Evolutionary conservation across 2,888 invertebrate species (phyloP).

Genomic region (Orthosia cruda): DNA sequence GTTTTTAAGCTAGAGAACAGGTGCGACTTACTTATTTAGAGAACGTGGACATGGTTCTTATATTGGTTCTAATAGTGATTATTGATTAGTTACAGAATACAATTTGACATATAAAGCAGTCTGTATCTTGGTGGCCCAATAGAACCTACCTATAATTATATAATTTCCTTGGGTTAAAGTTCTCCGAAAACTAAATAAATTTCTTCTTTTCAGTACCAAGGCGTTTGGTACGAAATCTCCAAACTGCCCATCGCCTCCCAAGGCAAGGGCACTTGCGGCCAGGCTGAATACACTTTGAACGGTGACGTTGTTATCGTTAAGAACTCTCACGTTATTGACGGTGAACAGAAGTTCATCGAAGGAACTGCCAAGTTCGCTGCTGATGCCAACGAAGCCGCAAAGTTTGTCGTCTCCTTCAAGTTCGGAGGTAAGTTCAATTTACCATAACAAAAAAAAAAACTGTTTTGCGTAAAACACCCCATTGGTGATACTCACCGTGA

Average conservation of each 20-base stretch:
- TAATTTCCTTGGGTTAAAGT: neutral
- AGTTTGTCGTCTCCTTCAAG: conserved; percentile 81
- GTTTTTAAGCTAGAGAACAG: neutral
- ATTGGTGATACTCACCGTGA: too few relatives aligned
- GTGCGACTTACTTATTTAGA: neutral
- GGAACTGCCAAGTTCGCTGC: conserved; percentile 82
- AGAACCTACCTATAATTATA: neutral
- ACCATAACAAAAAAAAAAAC: neutral
- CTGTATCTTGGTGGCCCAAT: neutral
- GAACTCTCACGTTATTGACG: conserved; percentile 82
- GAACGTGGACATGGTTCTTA: neutral
- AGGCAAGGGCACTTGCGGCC: conserved; percentile 91
- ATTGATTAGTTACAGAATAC: neutral
- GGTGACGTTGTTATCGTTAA: conserved; percentile 83
- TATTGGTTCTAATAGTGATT: too few relatives aligned
- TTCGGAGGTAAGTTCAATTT: conserved; percentile 80
- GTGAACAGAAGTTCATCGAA: conserved; percentile 80
- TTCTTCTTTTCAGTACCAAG: conserved; percentile 88
- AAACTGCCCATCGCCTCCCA: conserved; percentile 92
- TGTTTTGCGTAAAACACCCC: neutral
- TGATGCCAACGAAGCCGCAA: conserved; percentile 89
- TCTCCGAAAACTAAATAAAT: neutral
- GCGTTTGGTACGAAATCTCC: conserved; percentile 93
- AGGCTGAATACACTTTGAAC: conserved; percentile 91
- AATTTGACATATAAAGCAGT: neutral